Percentiles rank a stretch among this genome's conserved stretches.
Conservation (phyloP, 1,140 invertebrate species). For the Zelostemma sp. region DNA sequence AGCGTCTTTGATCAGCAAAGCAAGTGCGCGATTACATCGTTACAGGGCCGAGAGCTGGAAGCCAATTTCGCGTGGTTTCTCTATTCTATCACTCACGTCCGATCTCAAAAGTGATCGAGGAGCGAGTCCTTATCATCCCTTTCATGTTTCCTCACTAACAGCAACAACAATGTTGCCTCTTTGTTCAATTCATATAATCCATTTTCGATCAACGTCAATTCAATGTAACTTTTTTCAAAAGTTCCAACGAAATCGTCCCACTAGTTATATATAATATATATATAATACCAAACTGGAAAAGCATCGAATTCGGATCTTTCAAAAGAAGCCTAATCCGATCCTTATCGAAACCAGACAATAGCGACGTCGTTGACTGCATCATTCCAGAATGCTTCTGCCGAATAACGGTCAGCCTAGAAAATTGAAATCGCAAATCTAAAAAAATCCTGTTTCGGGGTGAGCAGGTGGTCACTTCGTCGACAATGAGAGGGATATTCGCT, state of each 20-base stretch:
- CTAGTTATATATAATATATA: neutral
- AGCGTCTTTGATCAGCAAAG: constrained; percentile 27
- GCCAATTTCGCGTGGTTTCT: constrained; percentile 33
- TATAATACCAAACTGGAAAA: neutral
- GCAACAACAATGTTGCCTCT: constrained; percentile 8
- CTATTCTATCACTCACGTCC: constrained; percentile 34
- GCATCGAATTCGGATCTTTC: neutral
- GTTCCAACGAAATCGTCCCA: too few species aligned
- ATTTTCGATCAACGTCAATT: too few species aligned
- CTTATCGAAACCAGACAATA: constrained; percentile 5
- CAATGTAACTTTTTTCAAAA: too few species aligned
- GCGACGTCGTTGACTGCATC: neutral
- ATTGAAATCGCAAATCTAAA: constrained; percentile 10
- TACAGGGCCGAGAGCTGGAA: constrained; percentile 26
- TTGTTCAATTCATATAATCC: too few species aligned
- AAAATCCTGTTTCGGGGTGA: constrained; percentile 38
- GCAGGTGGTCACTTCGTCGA: constrained; percentile 52
- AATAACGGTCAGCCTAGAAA: constrained; percentile 5
- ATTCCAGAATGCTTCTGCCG: constrained; percentile 1
- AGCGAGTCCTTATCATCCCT: neutral
- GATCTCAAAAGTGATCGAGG: constrained; percentile 30
- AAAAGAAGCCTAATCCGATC: constrained; percentile 4
- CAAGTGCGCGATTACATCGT: constrained; percentile 23
- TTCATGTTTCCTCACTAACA: constrained; percentile 14
- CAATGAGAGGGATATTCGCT: constrained; percentile 31